Evolutionary conservation across 2,113 vertebrate species (phyloP), one percentile per base, ranked within the genome.

Genomic region (Galeopterus variegatus): DNA sequence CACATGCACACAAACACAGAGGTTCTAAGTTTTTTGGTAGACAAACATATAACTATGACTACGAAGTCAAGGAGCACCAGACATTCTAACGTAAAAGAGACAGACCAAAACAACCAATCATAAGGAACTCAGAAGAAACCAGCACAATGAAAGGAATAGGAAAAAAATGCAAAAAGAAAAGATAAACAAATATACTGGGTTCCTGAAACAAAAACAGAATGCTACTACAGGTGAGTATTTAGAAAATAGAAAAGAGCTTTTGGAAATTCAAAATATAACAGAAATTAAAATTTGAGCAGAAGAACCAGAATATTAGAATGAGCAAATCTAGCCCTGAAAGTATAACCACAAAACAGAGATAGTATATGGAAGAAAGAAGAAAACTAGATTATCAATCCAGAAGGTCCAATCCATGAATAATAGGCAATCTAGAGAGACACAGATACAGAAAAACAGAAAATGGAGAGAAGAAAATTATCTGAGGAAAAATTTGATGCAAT

Each of bases 161-260:
- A 54, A 60, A 58, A 88, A 52, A 11, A 0, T 33, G 31, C 26
- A 77, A 23, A 69, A 85, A 87, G 84, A 14, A 77, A 48, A 93
- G 80, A 50, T 36, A 84, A 82, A 88, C 6, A 70, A 80, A 81
- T 56, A 45, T 31, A 84, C 0, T 70, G 45, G 26, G 52, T 56
- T n/a, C 41, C 26, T 36, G 64, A 97, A 88, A 83, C 33, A 95
- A 95, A 95, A 93, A 7, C 33, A 96, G 45, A 76, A 79, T 26
- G 11, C 33, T 79, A 41, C 70, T 76, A 81, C 60, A 88, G 7
- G 56, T 64, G 24, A 73, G 90, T 67, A 95, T 67, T 88, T 81
- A 81, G 62, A 56, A 93, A 52, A 90, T 33, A 64, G 54, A 83
- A 90, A 14, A 86, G 13, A 89, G 28, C 15, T 58, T 90, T 81